These are phyloP conservation scores for Lagopus leucura DNA, from an alignment of 2,113 vertebrate genomes.

Conservation along the genomic window DNA sequence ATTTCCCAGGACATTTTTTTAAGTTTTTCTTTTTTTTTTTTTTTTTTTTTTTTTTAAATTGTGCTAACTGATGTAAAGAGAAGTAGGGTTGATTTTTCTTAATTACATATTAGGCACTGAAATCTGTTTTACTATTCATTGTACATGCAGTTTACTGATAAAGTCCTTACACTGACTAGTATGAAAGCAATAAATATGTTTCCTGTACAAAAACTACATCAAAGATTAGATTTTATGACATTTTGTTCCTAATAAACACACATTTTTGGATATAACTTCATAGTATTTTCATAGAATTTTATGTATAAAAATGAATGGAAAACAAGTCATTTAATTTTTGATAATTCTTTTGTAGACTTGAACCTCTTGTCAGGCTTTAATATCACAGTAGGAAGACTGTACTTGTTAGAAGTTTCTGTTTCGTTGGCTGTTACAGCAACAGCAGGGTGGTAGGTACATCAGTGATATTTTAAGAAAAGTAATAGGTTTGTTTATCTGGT, in stretches of 20 bases:
- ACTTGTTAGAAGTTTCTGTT: slow-evolving; percentile 31
- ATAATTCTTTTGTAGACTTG: background rate
- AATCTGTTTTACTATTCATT: background rate
- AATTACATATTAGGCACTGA: background rate
- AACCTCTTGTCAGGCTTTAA: background rate
- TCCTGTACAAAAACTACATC: background rate
- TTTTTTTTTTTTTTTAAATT: background rate
- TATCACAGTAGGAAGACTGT: background rate
- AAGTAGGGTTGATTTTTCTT: background rate
- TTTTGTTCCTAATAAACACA: background rate
- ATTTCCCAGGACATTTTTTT: background rate
- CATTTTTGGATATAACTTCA: background rate
- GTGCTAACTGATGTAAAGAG: background rate
- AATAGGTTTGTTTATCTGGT: slow-evolving; percentile 7
- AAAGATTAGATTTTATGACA: background rate
- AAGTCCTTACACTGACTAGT: background rate
- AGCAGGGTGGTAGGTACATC: background rate
- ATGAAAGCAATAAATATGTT: background rate
- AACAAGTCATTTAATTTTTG: slow-evolving; percentile 9
- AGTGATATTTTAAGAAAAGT: slow-evolving; percentile 20
- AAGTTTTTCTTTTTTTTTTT: background rate
- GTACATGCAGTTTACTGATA: background rate
- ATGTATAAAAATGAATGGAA: background rate
- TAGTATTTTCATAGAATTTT: background rate
- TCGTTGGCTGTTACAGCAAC: slow-evolving; percentile 17